Evolutionary conservation across 2,113 vertebrate genomes (phyloP).

Genomic region (Phaethon lepturus): DNA sequence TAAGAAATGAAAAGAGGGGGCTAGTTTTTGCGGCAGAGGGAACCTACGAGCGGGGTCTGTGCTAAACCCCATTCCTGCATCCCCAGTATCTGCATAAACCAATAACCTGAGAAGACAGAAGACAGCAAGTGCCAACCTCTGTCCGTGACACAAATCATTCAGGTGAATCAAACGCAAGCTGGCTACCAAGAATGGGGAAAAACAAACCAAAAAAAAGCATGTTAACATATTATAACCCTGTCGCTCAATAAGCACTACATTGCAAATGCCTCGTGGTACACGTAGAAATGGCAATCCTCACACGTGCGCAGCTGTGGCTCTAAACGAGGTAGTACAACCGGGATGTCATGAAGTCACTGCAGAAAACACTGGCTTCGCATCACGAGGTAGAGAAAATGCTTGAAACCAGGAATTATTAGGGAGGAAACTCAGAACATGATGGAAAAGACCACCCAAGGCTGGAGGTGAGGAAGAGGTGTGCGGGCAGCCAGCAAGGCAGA

Average conservation of each 20-base stretch:
- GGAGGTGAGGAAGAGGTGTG: neutral
- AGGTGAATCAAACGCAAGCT: neutral
- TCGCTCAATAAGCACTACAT: neutral
- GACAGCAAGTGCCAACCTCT: neutral
- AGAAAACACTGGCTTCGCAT: neutral
- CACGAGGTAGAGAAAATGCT: neutral
- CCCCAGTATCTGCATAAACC: neutral
- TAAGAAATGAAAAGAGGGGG: neutral
- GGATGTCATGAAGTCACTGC: neutral
- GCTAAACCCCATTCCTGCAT: neutral
- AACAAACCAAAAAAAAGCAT: neutral
- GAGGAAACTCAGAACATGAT: neutral
- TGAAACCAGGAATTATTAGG: neutral
- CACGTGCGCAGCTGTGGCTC: fast-evolving
- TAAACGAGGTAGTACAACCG: neutral
- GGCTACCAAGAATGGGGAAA: neutral
- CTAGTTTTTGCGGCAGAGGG: neutral
- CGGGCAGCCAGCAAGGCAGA: too few species aligned
- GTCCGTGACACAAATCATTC: neutral
- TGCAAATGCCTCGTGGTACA: too few species aligned
- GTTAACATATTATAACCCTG: neutral
- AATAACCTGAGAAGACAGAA: neutral
- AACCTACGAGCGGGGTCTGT: neutral
- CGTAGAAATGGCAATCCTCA: neutral
- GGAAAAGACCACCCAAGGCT: neutral